Percentiles rank a stretch among this genome's conserved stretches.
Evolutionary conservation across 2,888 invertebrate genomes (phyloP).

Genomic region (Clivina fossor): DNA sequence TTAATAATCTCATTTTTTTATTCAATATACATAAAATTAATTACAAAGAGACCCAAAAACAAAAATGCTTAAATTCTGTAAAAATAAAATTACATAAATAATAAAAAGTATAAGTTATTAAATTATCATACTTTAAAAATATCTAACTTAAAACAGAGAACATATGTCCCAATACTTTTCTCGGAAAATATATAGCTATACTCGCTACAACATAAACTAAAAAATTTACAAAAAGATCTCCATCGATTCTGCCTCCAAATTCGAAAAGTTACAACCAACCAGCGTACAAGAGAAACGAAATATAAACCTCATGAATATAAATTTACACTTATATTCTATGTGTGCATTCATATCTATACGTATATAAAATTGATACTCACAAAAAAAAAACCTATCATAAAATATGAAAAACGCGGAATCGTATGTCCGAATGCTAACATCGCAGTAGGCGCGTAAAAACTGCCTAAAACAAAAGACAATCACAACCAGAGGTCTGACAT

Average conservation of each 20-base stretch:
- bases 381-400: slow-evolving; percentile 13
- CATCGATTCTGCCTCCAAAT: slow-evolving; percentile 8
- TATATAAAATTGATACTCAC: slow-evolving; percentile 10
- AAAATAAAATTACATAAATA: too few species aligned
- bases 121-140: too few species aligned
- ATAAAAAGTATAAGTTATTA: too few species aligned
- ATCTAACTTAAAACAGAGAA: too few species aligned
- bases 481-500: slow-evolving; percentile 18
- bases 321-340: slow-evolving; percentile 28
- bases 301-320: slow-evolving; percentile 27
- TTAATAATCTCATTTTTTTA: too few species aligned
- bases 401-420: slow-evolving; percentile 29
- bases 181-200: slow-evolving; percentile 26
- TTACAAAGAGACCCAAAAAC: too few species aligned
- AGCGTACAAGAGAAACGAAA: slow-evolving; percentile 18
- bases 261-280: slow-evolving; percentile 17
- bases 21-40: too few species aligned
- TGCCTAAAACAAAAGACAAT: slow-evolving; percentile 18
- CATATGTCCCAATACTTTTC: slow-evolving; percentile 18
- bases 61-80: too few species aligned
- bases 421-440: slow-evolving; percentile 12
- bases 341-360: slow-evolving; percentile 16
- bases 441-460: slow-evolving; percentile 29
- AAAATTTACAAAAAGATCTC: slow-evolving; percentile 19
- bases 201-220: slow-evolving; percentile 24